Conservation (phyloP, 1,140 invertebrate genomes). For the Temnothorax curvispinosus region DNA sequence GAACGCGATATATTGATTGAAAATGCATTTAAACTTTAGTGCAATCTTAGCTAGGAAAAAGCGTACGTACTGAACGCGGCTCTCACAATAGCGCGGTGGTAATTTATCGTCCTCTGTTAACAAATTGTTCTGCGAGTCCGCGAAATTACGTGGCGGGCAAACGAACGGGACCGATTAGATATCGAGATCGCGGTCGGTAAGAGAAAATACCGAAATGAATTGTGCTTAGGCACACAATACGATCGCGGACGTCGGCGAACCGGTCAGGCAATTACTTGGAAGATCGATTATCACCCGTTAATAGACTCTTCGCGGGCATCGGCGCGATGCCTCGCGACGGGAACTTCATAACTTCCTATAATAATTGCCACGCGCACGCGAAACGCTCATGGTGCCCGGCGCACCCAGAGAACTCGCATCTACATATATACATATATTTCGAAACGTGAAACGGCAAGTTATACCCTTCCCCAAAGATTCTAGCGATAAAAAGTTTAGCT, state of each 20-base stretch:
- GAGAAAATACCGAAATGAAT: constrained; percentile 42
- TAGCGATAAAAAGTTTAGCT: neutral
- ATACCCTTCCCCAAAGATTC: neutral
- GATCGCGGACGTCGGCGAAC: constrained; percentile 63
- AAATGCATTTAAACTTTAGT: neutral
- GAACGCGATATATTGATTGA: neutral
- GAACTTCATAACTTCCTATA: constrained; percentile 63
- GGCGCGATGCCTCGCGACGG: constrained; percentile 51
- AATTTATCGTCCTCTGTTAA: constrained; percentile 47
- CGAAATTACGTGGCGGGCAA: constrained; percentile 22
- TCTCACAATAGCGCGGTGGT: constrained; percentile 23
- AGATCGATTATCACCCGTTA: constrained; percentile 71
- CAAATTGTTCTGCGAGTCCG: constrained; percentile 14
- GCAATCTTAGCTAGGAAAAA: neutral
- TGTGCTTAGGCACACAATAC: constrained; percentile 59
- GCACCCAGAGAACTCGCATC: constrained; percentile 4
- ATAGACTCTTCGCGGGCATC: constrained; percentile 56
- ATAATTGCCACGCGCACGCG: constrained; percentile 63
- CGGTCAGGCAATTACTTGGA: constrained; percentile 69
- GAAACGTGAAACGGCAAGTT: neutral
- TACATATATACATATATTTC: neutral
- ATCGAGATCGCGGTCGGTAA: constrained; percentile 2
- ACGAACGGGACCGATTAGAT: constrained; percentile 58
- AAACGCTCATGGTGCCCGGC: constrained; percentile 23
- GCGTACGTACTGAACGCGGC: neutral